Evolutionary conservation across 2,888 invertebrate genomes (phyloP).

Genomic region (Cosmopolites sordidus): DNA sequence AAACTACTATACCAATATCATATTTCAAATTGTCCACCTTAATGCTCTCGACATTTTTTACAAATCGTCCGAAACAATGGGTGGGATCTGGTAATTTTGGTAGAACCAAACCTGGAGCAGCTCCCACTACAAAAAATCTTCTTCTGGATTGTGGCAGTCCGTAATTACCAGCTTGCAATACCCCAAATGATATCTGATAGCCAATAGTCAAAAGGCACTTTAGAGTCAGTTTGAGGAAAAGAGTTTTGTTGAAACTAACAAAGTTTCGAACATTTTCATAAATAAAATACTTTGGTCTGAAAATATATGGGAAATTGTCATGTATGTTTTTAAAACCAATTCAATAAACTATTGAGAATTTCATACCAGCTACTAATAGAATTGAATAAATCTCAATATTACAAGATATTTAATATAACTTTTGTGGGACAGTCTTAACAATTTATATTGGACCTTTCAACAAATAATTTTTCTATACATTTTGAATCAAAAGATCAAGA

Average conservation of each 20-base stretch:
- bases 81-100: slow-evolving; percentile 52
- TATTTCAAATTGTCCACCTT: slow-evolving; percentile 20
- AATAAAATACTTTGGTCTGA: slow-evolving; percentile 46
- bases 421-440: no score
- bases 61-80: slow-evolving; percentile 47
- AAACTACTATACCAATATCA: slow-evolving; percentile 16
- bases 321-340: no score
- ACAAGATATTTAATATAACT: no score
- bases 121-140: slow-evolving; percentile 52
- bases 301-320: no score
- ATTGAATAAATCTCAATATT: no score
- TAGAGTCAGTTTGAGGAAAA: slow-evolving; percentile 52
- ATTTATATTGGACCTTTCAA: no score
- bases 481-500: no score
- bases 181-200: slow-evolving; percentile 54
- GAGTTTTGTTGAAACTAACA: slow-evolving; percentile 50
- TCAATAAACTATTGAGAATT: no score
- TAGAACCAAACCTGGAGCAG: slow-evolving; percentile 52
- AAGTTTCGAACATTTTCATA: slow-evolving; percentile 57
- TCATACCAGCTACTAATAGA: no score
- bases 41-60: slow-evolving; percentile 31
- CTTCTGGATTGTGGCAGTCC: slow-evolving; percentile 54
- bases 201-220: slow-evolving; percentile 52
- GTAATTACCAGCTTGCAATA: slow-evolving; percentile 54
- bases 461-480: no score